These are phyloP conservation scores for Eolophus roseicapilla DNA, from an alignment of 2,113 vertebrate genomes.

Conservation along the genomic window DNA sequence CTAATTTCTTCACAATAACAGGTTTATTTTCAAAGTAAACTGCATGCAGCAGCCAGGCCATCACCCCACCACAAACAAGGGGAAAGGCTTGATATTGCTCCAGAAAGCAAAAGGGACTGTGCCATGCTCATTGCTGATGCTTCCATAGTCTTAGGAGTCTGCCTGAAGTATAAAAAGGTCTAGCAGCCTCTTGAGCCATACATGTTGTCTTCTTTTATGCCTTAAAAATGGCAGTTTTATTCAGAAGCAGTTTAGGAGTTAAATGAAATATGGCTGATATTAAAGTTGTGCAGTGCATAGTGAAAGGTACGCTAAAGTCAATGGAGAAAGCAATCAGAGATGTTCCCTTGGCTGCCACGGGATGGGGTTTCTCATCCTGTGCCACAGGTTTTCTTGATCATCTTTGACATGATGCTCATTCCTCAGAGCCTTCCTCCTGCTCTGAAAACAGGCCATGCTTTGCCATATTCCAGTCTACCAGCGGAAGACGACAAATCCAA, in stretches of 20 bases:
- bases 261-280: neutral
- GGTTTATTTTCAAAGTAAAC: neutral
- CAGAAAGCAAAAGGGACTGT: neutral
- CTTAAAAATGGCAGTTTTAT: neutral
- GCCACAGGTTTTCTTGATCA: neutral
- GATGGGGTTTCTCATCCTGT: neutral
- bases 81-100: neutral
- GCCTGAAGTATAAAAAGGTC: neutral
- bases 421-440: neutral
- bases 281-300: neutral
- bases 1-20: neutral
- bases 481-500: neutral
- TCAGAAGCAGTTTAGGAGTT: neutral
- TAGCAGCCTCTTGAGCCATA: neutral
- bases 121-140: neutral
- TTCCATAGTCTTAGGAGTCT: neutral
- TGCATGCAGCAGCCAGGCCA: neutral
- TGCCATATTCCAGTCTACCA: neutral
- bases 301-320: neutral
- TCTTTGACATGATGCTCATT: neutral
- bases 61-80: neutral
- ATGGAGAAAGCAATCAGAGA: neutral
- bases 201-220: neutral
- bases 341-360: neutral
- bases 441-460: neutral